phyloP scores from a whole-genome alignment of 2,888 invertebrate species.

The Ephialtes manifestator region DNA sequence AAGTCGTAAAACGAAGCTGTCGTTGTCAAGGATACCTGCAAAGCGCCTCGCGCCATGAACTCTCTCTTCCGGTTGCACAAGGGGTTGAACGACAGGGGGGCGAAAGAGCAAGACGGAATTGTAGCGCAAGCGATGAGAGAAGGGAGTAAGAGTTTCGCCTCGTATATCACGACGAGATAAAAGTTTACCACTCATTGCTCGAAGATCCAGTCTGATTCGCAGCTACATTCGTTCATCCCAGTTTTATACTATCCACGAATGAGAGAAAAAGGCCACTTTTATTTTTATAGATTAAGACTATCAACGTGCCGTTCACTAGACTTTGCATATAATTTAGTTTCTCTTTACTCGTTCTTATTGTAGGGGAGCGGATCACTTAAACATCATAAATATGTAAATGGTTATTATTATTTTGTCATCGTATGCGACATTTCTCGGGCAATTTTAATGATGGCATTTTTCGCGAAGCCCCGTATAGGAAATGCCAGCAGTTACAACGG shows the following conservation, averaged over 20 bases:
- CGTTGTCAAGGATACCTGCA: conserved; percentile 52
- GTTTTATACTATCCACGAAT: conserved; percentile 14
- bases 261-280: conserved; percentile 2
- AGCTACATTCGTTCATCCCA: conserved; percentile 15
- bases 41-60: conserved; percentile 34
- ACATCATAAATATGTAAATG: too few relatives aligned
- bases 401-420: too few relatives aligned
- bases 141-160: not conserved
- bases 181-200: conserved; percentile 53
- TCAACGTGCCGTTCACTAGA: conserved; percentile 18
- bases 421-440: too few relatives aligned
- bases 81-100: not conserved
- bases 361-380: too few relatives aligned
- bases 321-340: not conserved
- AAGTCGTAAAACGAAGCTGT: conserved; percentile 55
- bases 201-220: conserved; percentile 13
- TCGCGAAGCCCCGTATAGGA: too few relatives aligned
- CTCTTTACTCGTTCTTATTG: not conserved
- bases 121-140: not conserved
- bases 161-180: conserved; percentile 52
- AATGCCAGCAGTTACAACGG: too few relatives aligned
- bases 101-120: not conserved
- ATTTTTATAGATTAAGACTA: not conserved
- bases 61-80: conserved; percentile 22
- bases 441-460: too few relatives aligned